These are phyloP conservation scores for Zootermopsis nevadensis DNA, from an alignment of 2,888 invertebrate species.

Conservation along the genomic window DNA sequence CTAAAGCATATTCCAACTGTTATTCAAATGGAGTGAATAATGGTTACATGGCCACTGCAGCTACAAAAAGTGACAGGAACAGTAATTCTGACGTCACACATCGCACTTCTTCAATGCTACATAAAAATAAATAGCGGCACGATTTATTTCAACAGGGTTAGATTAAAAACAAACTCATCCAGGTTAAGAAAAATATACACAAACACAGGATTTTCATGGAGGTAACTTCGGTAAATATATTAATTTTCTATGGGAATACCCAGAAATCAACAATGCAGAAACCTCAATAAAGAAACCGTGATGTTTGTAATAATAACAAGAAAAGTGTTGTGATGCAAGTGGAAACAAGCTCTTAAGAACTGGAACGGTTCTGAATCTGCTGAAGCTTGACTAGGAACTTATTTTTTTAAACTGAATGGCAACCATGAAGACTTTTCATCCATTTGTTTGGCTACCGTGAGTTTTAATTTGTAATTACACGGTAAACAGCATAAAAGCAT, in stretches of 20 bases:
- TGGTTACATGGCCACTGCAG: slow-evolving; percentile 67
- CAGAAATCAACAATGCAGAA: background rate
- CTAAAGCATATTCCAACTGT: slow-evolving; percentile 70
- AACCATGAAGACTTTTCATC: background rate
- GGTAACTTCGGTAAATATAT: background rate
- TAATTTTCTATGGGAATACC: background rate
- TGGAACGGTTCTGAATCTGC: background rate
- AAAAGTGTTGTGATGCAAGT: background rate
- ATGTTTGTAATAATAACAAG: background rate
- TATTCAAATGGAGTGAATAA: slow-evolving; percentile 74
- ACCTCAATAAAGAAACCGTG: no score
- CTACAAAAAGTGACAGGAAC: slow-evolving; percentile 22
- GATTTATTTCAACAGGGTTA: slow-evolving; percentile 27
- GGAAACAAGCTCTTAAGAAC: no score
- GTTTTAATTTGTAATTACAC: background rate
- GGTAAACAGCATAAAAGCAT: background rate
- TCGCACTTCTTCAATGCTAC: slow-evolving; percentile 9
- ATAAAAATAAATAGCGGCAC: slow-evolving; percentile 38
- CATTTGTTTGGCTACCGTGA: background rate
- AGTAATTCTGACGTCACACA: slow-evolving; percentile 14
- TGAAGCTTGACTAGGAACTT: no score
- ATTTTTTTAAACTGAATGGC: background rate
- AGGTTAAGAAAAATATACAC: background rate
- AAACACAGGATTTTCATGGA: slow-evolving; percentile 18
- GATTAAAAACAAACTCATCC: slow-evolving; percentile 1